A percentile compares a stretch with the other conserved stretches of the same genome.
These are phyloP conservation scores for Melanophora roralis DNA, from an alignment of 2,888 invertebrate species.

Conservation along the genomic window DNA sequence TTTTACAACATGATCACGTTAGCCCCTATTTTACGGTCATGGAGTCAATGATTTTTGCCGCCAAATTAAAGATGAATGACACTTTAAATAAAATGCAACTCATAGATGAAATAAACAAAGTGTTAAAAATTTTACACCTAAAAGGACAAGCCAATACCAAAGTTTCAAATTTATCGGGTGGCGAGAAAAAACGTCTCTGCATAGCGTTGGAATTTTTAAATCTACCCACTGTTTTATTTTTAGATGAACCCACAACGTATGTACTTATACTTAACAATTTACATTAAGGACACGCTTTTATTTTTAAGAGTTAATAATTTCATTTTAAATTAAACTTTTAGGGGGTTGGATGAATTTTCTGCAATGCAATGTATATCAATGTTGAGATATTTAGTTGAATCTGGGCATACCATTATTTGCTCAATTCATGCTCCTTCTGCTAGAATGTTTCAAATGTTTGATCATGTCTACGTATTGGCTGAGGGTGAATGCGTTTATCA, in stretches of 20 bases:
- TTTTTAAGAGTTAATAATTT: neutral
- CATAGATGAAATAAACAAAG: constrained; percentile 86
- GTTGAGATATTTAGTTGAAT: constrained; percentile 87
- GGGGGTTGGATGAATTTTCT: constrained; percentile 94
- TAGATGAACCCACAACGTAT: constrained; percentile 98
- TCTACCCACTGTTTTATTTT: constrained; percentile 95
- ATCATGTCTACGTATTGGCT: constrained; percentile 92
- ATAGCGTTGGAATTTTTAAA: constrained; percentile 94
- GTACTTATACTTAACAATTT: neutral
- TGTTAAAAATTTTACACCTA: constrained; percentile 87
- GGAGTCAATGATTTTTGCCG: constrained; percentile 93
- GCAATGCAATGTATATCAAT: constrained; percentile 92
- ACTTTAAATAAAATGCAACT: constrained; percentile 82
- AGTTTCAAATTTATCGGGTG: constrained; percentile 89
- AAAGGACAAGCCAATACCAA: constrained; percentile 84
- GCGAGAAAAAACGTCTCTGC: constrained; percentile 93
- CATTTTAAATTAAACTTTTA: constrained; percentile 70
- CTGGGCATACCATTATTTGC: constrained; percentile 93
- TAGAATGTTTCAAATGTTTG: constrained; percentile 92
- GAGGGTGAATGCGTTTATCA: constrained; percentile 94
- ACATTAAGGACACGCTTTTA: no score
- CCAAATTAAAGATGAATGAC: constrained; percentile 90
- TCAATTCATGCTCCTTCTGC: constrained; percentile 97
- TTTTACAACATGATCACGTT: constrained; percentile 94
- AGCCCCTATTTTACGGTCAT: constrained; percentile 91